A percentile compares a stretch with the other conserved stretches of the same genome.
phyloP scores from a whole-genome alignment of 1,140 invertebrate species.

The Sipha flava region DNA sequence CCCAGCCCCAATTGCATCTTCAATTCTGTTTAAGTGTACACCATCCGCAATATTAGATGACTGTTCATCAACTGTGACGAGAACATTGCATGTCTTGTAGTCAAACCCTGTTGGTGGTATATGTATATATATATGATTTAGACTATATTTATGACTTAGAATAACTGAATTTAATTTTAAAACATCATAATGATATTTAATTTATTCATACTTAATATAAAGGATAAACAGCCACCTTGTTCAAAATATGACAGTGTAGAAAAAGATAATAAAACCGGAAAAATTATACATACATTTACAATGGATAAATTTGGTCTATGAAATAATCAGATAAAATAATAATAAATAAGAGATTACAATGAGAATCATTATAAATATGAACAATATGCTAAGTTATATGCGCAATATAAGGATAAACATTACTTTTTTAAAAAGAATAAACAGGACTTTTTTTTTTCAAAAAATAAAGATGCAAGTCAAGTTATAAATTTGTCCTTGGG shows the following conservation, averaged over 20 bases:
- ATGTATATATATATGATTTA: slow-evolving; percentile 8
- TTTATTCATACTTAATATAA: not conserved
- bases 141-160: not conserved
- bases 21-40: slow-evolving; percentile 81
- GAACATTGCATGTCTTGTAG: slow-evolving; percentile 96
- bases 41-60: slow-evolving; percentile 94
- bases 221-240: slow-evolving; percentile 2
- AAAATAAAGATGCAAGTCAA: not conserved
- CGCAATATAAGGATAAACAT: too few species aligned
- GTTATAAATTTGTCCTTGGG: not conserved
- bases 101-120: slow-evolving; percentile 75
- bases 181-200: not conserved
- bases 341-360: not conserved
- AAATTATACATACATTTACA: too few species aligned
- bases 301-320: too few species aligned
- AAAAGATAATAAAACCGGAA: too few species aligned
- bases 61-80: slow-evolving; percentile 96
- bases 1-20: slow-evolving; percentile 95
- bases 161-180: not conserved
- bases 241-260: not conserved
- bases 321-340: not conserved
- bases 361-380: not conserved
- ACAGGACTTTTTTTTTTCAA: not conserved
- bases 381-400: not conserved
- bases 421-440: not conserved